Percentiles rank a stretch among this genome's conserved stretches.
These are phyloP conservation scores for Bubo scandiacus DNA, from an alignment of 2,113 vertebrate genomes.

Conservation along the genomic window DNA sequence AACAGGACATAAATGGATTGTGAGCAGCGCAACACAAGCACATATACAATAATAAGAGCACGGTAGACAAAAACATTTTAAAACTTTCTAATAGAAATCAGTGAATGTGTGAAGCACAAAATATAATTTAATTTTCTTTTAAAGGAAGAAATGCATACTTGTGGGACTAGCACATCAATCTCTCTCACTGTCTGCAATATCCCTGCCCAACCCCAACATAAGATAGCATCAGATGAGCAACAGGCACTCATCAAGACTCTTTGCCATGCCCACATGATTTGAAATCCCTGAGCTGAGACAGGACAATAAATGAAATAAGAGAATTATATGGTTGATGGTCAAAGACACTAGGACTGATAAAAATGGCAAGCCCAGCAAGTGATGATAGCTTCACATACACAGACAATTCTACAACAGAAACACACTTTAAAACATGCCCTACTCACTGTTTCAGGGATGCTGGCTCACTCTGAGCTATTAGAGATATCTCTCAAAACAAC, in stretches of 20 bases:
- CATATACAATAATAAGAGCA: background rate
- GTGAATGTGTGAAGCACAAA: background rate
- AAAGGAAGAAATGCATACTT: background rate
- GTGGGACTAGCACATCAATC: background rate
- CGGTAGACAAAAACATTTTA: background rate
- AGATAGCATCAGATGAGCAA: background rate
- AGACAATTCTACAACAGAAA: background rate
- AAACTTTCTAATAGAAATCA: background rate
- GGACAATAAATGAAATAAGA: background rate
- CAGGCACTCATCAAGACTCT: background rate
- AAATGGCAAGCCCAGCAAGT: background rate
- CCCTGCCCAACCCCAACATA: background rate
- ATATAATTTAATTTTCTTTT: background rate
- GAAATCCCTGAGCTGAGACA: background rate
- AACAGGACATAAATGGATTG: background rate
- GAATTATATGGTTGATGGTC: background rate
- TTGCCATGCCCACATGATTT: background rate
- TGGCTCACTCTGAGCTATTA: background rate
- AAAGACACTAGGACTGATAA: slow-evolving; percentile 1
- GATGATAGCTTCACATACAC: background rate
- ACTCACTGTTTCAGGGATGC: background rate
- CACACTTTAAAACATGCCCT: background rate
- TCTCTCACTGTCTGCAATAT: background rate
- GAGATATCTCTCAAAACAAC: background rate
- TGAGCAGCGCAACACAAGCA: background rate